phyloP scores from a whole-genome alignment of 2,797 vertebrate genomes.

The Botia kubotai region DNA sequence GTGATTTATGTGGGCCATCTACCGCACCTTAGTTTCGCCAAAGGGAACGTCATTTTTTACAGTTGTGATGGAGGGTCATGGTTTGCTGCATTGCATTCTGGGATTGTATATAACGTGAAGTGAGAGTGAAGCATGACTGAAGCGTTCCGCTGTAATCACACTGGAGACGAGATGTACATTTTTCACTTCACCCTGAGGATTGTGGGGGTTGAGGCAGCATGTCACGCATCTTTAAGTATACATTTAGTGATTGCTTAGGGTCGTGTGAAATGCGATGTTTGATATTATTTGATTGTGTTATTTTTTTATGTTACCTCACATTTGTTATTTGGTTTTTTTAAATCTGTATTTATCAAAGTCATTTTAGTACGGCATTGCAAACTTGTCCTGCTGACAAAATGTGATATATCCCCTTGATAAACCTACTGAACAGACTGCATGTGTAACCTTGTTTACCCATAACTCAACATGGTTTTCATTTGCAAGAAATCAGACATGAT shows the following conservation, averaged over 20 bases:
- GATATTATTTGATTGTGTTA: background rate
- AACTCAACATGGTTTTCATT: background rate
- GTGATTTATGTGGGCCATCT: constrained; percentile 32
- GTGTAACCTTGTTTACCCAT: too few relatives aligned
- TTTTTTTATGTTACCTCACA: background rate
- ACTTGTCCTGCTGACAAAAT: too few relatives aligned
- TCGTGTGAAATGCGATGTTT: background rate
- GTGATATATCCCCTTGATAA: too few relatives aligned
- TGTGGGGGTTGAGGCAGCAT: constrained; percentile 4
- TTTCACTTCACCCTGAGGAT: background rate
- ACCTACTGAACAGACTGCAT: too few relatives aligned
- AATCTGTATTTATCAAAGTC: too few relatives aligned
- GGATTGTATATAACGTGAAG: background rate
- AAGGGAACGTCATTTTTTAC: constrained; percentile 24
- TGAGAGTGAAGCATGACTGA: constrained; percentile 6
- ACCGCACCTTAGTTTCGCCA: background rate
- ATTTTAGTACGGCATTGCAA: too few relatives aligned
- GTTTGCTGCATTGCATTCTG: constrained; percentile 33
- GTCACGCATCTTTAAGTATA: background rate
- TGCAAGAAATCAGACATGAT: background rate
- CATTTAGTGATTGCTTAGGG: background rate
- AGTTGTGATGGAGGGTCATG: constrained; percentile 12
- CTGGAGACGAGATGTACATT: background rate
- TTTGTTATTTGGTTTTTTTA: too few relatives aligned
- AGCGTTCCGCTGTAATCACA: background rate